Conservation (phyloP, 2,888 invertebrate species). For the Cylindroiulus punctatus region DNA sequence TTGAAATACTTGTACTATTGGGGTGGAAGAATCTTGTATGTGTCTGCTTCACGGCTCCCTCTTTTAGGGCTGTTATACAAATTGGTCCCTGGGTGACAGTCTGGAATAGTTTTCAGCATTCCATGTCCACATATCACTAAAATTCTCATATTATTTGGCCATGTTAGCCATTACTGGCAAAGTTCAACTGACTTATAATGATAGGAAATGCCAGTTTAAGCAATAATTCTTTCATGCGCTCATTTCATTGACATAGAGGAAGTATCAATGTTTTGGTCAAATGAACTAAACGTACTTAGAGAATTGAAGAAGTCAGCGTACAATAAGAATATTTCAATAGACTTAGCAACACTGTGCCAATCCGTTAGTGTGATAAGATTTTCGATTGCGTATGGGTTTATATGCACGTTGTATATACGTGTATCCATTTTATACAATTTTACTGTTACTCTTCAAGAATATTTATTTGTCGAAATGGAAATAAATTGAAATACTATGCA, state of each 20-base stretch:
- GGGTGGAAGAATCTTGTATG: neutral
- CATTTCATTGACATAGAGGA: neutral
- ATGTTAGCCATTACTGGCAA: neutral
- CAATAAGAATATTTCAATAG: no score
- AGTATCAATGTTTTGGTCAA: neutral
- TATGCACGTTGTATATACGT: no score
- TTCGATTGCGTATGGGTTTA: no score
- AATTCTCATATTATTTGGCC: neutral
- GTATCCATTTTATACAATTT: no score
- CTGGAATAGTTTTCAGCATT: neutral
- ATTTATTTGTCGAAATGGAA: no score
- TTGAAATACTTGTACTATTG: neutral
- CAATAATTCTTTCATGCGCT: neutral
- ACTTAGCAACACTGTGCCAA: no score
- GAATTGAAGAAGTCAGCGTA: no score
- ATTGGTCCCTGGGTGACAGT: slow-evolving; percentile 24
- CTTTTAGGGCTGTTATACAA: slow-evolving; percentile 31
- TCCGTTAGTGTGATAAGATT: no score
- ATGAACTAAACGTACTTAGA: no score
- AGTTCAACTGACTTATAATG: neutral
- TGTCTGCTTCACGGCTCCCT: neutral
- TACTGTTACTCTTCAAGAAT: no score
- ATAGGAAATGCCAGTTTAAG: neutral
- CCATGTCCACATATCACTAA: slow-evolving; percentile 12
- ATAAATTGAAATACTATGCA: no score